Evolutionary conservation across 2,888 invertebrate species (phyloP), one percentile per base, ranked within the genome.

Genomic region (Meloe dianella): DNA sequence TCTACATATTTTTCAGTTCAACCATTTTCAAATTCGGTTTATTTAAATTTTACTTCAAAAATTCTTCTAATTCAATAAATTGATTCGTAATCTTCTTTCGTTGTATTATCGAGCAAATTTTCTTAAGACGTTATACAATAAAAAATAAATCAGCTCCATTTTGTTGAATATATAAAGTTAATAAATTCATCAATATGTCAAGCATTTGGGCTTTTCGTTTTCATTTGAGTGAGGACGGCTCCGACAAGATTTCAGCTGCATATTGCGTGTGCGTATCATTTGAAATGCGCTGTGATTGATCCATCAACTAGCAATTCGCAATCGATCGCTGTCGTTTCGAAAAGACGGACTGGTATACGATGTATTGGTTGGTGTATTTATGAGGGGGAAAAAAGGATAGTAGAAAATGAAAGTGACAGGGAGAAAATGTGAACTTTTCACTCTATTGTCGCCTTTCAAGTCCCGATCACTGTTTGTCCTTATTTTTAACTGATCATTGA

Each of bases 141-240:
- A n/a, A n/a, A n/a, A n/a, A n/a, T n/a, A n/a, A n/a, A n/a, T n/a
- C n/a, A n/a, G n/a, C n/a, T n/a, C n/a, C n/a, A n/a, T n/a, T n/a
- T n/a, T n/a, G n/a, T 1, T 5, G 12, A 54, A 22, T 27, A 54
- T 27, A 54, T 54, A 14, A 12, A 63, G 56, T 32, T 66, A 66
- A 66, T 66, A 66, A 66, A 66, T 66, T 63, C 57, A 66, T 62
- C 66, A 66, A 63, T 59, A 59, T 63, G 66, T 66, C 62, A 59
- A 62, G 54, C 59, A 20, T 59, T 4, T 14, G 22, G 12, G 12
- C 24, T 12, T 51, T 24, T 24, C 5, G 1, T 1, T 54, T 54
- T 14, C 24, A 7, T 14, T 24, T 3, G 54, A 20, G n/a, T 6
- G 22, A n/a, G n/a, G n/a, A n/a, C n/a, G n/a, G n/a, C n/a, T n/a